Evolutionary conservation across 30 jellyfish, hydroid and myxozoan species (phyloP).

Genomic region (Phacellophora camtschatica): DNA sequence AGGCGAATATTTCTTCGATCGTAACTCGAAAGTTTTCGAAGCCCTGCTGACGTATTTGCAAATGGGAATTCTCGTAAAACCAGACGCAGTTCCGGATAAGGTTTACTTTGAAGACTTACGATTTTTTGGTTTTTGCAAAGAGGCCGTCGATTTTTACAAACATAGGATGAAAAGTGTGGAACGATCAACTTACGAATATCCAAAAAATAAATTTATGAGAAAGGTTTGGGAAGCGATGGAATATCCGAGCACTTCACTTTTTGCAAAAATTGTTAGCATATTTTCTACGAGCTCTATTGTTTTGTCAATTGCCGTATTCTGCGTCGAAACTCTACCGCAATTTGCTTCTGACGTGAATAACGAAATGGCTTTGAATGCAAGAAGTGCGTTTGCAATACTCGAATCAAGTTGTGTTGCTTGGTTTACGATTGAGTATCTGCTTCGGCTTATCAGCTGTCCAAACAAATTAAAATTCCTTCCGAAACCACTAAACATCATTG

Average conservation of each 20-base stretch:
- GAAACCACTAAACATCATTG: conserved; percentile 71
- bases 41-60: conserved; percentile 77
- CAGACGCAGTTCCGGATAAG: conserved; percentile 72
- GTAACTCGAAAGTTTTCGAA: conserved; percentile 75
- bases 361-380: conserved; percentile 1
- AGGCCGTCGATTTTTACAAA: conserved; percentile 63
- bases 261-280: conserved; percentile 56
- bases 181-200: conserved; percentile 9
- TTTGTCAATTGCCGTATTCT: conserved; percentile 69
- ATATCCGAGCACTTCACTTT: conserved; percentile 62
- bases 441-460: conserved; percentile 62
- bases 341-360: not conserved
- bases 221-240: conserved; percentile 73
- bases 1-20: conserved; percentile 77
- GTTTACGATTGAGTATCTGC: conserved; percentile 67
- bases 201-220: conserved; percentile 42
- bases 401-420: conserved; percentile 82
- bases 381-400: conserved; percentile 25
- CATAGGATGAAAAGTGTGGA: conserved; percentile 8
- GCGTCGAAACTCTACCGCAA: conserved; percentile 83
- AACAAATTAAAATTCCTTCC: conserved; percentile 54
- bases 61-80: conserved; percentile 71
- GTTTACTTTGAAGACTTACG: conserved; percentile 72
- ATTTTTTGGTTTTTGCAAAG: conserved; percentile 79
- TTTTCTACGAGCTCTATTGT: conserved; percentile 62